These are phyloP conservation scores for Tricholaema leucomelas DNA, from an alignment of 2,113 vertebrate genomes.

Conservation along the genomic window DNA sequence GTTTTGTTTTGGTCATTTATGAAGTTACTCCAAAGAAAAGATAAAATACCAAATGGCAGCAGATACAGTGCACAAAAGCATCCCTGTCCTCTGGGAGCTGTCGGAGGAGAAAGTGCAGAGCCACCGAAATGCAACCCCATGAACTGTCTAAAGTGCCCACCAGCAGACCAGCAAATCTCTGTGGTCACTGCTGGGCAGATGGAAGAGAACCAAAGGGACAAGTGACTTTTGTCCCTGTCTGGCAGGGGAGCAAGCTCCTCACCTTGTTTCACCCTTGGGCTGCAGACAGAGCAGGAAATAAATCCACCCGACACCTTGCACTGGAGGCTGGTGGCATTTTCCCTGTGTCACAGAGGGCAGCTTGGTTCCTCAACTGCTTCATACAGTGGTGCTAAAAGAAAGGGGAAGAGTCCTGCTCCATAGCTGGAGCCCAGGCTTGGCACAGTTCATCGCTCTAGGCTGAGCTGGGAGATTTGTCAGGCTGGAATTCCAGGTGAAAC, in stretches of 20 bases:
- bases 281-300: background rate
- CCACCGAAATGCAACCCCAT: slow-evolving; percentile 20
- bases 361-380: background rate
- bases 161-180: background rate
- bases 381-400: background rate
- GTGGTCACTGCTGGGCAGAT: background rate
- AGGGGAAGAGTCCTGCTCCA: background rate
- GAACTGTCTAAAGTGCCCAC: background rate
- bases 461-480: background rate
- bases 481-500: slow-evolving; percentile 10
- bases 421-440: background rate
- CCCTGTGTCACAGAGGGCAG: background rate
- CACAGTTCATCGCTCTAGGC: background rate
- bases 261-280: background rate
- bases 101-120: background rate
- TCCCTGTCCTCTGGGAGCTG: slow-evolving; percentile 27
- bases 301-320: background rate
- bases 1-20: slow-evolving; percentile 39
- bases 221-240: slow-evolving; percentile 8
- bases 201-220: background rate
- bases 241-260: background rate
- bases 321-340: background rate
- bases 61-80: slow-evolving; percentile 19
- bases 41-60: slow-evolving; percentile 48
- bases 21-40: slow-evolving; percentile 42